Evolutionary conservation across 2,113 vertebrate species (phyloP).

Genomic region (Panthera uncia): DNA sequence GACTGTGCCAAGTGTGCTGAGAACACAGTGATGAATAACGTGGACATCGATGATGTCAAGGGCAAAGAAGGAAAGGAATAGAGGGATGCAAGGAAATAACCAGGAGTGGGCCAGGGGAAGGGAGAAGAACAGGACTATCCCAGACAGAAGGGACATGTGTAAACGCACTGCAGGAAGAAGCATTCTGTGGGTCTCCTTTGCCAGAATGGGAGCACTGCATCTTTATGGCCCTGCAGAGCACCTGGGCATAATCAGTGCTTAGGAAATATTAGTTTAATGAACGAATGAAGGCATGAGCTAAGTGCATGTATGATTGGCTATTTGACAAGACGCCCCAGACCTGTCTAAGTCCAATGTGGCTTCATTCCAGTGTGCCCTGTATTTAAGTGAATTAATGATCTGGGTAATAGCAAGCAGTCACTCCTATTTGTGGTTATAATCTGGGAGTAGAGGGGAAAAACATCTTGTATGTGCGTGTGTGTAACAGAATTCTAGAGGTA

Average conservation of each 20-base stretch:
- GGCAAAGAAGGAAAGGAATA: not conserved
- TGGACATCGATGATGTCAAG: not conserved
- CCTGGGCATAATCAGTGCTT: not conserved
- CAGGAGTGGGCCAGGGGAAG: not conserved
- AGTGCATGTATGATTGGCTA: not conserved
- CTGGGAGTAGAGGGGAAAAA: not conserved
- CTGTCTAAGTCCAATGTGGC: not conserved
- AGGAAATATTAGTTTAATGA: not conserved
- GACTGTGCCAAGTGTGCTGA: not conserved
- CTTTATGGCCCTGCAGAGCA: not conserved
- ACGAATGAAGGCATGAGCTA: not conserved
- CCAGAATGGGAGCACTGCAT: not conserved
- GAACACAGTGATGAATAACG: not conserved
- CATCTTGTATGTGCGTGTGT: not conserved
- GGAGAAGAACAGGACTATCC: not conserved
- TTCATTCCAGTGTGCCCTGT: not conserved
- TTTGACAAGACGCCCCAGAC: not conserved
- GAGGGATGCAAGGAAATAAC: not conserved
- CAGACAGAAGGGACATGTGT: not conserved
- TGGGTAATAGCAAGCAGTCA: not conserved
- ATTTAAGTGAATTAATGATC: not conserved
- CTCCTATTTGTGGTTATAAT: not conserved
- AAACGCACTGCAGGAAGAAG: not conserved
- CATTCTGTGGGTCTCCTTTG: not conserved
- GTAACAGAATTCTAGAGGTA: not conserved